phyloP scores from a whole-genome alignment of 2,888 invertebrate species.

The Lasioglossum vierecki region DNA sequence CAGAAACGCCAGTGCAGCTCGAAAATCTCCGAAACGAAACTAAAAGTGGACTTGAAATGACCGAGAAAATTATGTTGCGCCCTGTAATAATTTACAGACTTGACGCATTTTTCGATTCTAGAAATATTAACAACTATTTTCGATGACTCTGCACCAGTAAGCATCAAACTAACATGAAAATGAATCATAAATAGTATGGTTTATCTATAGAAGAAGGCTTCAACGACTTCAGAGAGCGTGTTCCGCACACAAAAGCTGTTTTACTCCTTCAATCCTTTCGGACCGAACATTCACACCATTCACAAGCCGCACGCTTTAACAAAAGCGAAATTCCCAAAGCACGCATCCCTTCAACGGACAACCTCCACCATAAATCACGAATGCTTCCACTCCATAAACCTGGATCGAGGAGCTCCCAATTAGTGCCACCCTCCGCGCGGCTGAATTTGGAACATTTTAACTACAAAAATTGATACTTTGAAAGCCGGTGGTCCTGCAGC shows the following conservation, averaged over 20 bases:
- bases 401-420: conserved; percentile 7
- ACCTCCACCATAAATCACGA: conserved; percentile 26
- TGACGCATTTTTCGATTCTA: too few relatives aligned
- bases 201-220: not conserved
- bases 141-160: not conserved
- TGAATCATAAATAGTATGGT: not conserved
- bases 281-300: not conserved
- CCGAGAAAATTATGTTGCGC: not conserved
- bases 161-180: not conserved
- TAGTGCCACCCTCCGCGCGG: conserved; percentile 6
- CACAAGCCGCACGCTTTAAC: not conserved
- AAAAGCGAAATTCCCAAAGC: not conserved
- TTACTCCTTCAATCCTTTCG: not conserved
- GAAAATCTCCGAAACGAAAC: not conserved
- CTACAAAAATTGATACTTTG: conserved; percentile 33
- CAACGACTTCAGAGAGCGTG: not conserved
- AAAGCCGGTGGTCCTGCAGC: conserved; percentile 16
- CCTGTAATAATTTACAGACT: not conserved
- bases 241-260: not conserved
- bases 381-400: conserved; percentile 32
- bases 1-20: not conserved
- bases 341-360: not conserved
- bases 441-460: conserved; percentile 30
- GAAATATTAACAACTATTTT: not conserved
- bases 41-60: not conserved